Percentiles rank a stretch among this genome's conserved stretches.
These are phyloP conservation scores for Schizopygopsis pylzovi DNA, from an alignment of 2,797 vertebrate genomes.

Conservation along the genomic window DNA sequence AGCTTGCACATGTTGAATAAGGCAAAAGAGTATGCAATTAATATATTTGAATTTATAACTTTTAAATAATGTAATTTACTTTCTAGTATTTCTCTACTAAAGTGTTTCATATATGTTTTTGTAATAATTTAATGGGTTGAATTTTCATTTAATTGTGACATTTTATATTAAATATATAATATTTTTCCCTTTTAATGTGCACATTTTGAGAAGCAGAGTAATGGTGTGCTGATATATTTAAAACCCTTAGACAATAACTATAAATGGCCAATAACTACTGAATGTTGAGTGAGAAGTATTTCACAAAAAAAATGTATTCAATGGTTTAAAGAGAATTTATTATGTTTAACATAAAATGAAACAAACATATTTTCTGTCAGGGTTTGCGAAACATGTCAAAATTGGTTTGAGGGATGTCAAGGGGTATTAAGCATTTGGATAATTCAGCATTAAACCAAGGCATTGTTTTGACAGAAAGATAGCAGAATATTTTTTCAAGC, in stretches of 20 bases:
- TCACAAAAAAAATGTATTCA: background rate
- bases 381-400: background rate
- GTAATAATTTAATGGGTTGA: background rate
- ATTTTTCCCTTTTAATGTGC: constrained; percentile 5
- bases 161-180: constrained; percentile 6
- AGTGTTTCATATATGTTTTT: background rate
- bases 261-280: background rate
- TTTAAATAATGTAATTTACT: constrained; percentile 27
- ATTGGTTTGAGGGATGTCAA: background rate
- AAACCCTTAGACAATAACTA: background rate
- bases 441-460: background rate
- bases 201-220: constrained; percentile 3
- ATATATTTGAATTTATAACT: constrained; percentile 20
- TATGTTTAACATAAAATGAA: background rate
- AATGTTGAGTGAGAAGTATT: background rate
- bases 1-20: constrained; percentile 29
- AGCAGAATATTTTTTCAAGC: background rate
- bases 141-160: constrained; percentile 6
- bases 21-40: constrained; percentile 29
- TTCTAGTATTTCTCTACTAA: background rate
- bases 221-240: background rate
- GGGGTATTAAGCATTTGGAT: background rate
- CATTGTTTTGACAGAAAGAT: background rate
- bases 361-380: background rate
- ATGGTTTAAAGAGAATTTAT: background rate